Base-by-base conservation (phyloP, 2,797 vertebrate genomes). In the Protonibea diacanthus region DNA sequence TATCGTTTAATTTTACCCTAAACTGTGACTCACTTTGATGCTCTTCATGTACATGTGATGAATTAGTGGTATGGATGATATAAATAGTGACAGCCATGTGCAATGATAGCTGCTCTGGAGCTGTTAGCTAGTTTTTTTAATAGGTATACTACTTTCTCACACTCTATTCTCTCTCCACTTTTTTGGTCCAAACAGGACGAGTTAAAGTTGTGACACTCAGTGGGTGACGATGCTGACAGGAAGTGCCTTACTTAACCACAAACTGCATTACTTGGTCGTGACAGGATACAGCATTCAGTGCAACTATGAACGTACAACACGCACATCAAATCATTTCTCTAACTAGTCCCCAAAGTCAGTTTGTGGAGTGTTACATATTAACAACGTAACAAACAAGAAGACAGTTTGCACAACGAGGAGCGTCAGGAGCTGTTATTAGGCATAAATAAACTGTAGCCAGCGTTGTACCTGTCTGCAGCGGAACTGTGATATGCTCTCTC, bases 401-500 rank as follows among this genome's bases (percentile, higher is more conserved):
- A 40, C 2, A 3, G 0, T 21, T 61, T 63, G 33, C 38, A 53
- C 4, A 68, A 1, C 29, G 25, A 8, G 4, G 20, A 40, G 4
- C 0, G 1, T 21, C 20, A 44, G 25, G 1, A 56, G 20, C 40
- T 57, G 57, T 3, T 42, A 12, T 20, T 21, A 47, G 1, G 56
- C 12, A 21, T 25, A 11, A 9, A 38, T 38, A 3, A 2, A 49
- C 25, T 72, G 48, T 2, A 53, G 15, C 3, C 3, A 44, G 56
- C 15, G 1, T 71, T 86, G 70, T 91, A 99, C 98, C 98, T 84
- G 97, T 99, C 92, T 99, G 98, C 71, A 99, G 95, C 21, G 98
- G 98, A 66, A 99, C 96, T 0, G 98, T 98, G 92, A 99, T 99
- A 58, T 99, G 97, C 68, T 97, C 97, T 84, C 97, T 95, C 98